Conservation (phyloP, 1,140 invertebrate genomes). For the Procambarus clarkii region DNA sequence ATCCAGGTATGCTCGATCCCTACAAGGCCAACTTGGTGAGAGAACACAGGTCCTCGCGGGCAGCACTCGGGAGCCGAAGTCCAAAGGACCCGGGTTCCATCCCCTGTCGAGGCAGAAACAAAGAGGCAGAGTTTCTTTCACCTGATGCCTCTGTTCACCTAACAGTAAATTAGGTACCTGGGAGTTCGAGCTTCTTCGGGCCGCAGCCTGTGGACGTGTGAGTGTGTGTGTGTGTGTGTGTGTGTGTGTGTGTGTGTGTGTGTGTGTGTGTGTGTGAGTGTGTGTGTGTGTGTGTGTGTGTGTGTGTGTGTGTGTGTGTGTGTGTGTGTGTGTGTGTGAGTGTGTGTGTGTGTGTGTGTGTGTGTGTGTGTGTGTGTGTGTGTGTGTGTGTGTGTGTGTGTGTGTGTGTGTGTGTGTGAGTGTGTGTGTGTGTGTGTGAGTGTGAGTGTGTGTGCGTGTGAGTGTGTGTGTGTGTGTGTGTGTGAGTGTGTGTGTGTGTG, state of each 20-base stretch:
- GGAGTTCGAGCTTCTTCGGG: no score
- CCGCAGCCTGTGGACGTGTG: neutral
- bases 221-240: neutral
- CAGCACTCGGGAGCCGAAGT: no score
- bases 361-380: neutral
- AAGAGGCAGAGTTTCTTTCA: no score
- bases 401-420: neutral
- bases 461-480: neutral
- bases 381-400: neutral
- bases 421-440: neutral
- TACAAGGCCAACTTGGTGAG: no score
- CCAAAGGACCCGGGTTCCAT: no score
- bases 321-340: neutral
- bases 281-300: neutral
- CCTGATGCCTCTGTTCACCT: no score
- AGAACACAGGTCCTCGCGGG: no score
- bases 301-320: conserved; percentile 2
- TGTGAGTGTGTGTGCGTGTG: neutral
- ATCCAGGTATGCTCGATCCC: no score
- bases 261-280: neutral
- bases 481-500: neutral
- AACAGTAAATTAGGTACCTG: no score
- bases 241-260: neutral
- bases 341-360: neutral
- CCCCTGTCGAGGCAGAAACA: no score